Base-by-base conservation (phyloP, 2,888 invertebrate species). In the Colostygia pectinataria region DNA sequence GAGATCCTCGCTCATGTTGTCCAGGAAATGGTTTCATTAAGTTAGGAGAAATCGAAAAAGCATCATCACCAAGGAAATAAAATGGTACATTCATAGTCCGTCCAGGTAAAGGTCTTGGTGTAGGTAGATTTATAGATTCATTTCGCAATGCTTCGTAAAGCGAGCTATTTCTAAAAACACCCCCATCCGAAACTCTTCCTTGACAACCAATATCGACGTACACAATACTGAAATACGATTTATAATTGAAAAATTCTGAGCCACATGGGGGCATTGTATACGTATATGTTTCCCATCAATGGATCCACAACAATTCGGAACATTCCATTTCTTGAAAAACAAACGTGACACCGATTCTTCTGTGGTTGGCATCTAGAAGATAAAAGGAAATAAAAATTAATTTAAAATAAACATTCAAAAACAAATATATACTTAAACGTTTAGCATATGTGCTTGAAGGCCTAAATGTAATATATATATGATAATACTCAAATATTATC, bases 11-110 rank as follows among this genome's bases (percentile, higher is more conserved):
- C 33, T 46, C 49, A 52, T 45, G 47, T 37, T 42, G 49, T 44
- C 45, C 57, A 46, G 39, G 20, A 47, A 39, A 47, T 34, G 40
- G 48, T 47, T 53, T 53, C 40, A 53, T 43, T 31, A 53, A 37
- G 39, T 53, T 42, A 40, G 18, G 47, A 18, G 39, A 38, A 32
- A 51, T 37, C 20, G 45, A 18, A 46, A 52, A 52, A 37, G 52
- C 46, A 38, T 46, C 52, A 45, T 52, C 43, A 36, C 46, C 52
- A 20, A 52, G 37, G 32, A 52, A 46, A 34, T 23, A 41, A 42
- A 37, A 52, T 29, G 40, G 41, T 28, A 52, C 14, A 41, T 41
- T 33, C 37, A 38, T 46, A 43, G 14, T 47, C 10, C 39, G 29
- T 43, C 42, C 40, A 27, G 39, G 39, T 39, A 53, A 39, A 31